Base-by-base conservation (phyloP, 2,888 invertebrate species). In the Ommatoiulus sabulosus region DNA sequence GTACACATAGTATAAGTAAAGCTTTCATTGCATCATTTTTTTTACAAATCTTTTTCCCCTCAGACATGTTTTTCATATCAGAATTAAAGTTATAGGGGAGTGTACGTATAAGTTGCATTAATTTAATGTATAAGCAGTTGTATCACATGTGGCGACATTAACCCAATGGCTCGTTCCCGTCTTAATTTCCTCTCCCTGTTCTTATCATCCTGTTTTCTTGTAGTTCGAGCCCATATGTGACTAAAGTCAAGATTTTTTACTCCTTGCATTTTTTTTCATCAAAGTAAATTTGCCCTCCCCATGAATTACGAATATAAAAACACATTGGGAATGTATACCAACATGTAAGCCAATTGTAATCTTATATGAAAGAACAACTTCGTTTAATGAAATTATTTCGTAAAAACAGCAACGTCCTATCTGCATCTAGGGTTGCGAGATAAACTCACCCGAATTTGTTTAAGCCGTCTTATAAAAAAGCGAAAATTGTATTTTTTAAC, bases 361-460 rank as follows among this genome's bases (percentile, higher is more conserved):
- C 35, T 35, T 24, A 80, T 80, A 80, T 35, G 80, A 12, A 24
- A 80, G 24, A 35, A 80, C 35, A 80, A 35, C 35, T 20, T 80
- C 80, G 80, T 80, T 80, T 80, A 80, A 80, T 80, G 24, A 35
- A 80, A 80, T 80, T 24, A 35, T 80, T 24, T 12, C 80, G 17
- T n/a, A 35, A 72, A 63, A 24, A 24, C 17, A 0, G 72, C 3
- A 72, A 24, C n/a, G n/a, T n/a, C n/a, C n/a, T n/a, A 24, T 24
- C 72, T 17, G 7, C 72, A 10, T 24, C 24, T 80, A 80, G 20
- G 80, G 80, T 80, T 80, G 80, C 72, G 24, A 72, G 72, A 72
- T 72, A 72, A 72, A 72, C 72, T 6, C 80, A 35, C 24, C 80
- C 80, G 80, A 80, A 80, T 80, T 80, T 80, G 80, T 80, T 35